Evolutionary conservation across 2,888 invertebrate species (phyloP).

Genomic region (Sepiola atlantica): DNA sequence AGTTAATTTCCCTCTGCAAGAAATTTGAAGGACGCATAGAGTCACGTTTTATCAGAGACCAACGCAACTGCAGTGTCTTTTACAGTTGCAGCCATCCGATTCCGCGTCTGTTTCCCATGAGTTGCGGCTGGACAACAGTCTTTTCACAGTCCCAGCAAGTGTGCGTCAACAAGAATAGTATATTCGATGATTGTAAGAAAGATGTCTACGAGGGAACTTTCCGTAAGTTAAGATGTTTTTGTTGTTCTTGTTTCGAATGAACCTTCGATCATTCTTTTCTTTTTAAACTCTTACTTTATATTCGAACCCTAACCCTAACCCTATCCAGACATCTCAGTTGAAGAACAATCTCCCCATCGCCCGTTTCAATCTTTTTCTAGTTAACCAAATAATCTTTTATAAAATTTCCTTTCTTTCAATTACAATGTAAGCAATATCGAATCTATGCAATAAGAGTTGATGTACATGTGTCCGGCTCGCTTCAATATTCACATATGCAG

Average conservation of each 20-base stretch:
- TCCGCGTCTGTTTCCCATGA: neutral
- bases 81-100: neutral
- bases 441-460: too few species aligned
- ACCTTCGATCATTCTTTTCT: too few species aligned
- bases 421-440: too few species aligned
- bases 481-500: too few species aligned
- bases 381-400: neutral
- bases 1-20: neutral
- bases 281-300: too few species aligned
- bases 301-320: too few species aligned
- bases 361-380: neutral
- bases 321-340: too few species aligned
- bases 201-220: neutral
- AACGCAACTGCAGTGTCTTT: slow-evolving; percentile 8
- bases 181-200: slow-evolving; percentile 12
- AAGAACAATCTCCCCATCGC: neutral
- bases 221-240: neutral
- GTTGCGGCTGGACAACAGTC: neutral
- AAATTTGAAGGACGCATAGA: neutral
- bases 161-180: neutral
- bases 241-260: neutral
- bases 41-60: neutral
- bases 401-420: neutral
- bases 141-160: slow-evolving; percentile 41
- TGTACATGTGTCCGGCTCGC: too few species aligned